Evolutionary conservation across 1,140 invertebrate genomes (phyloP).

Genomic region (Tetraneura akinire): DNA sequence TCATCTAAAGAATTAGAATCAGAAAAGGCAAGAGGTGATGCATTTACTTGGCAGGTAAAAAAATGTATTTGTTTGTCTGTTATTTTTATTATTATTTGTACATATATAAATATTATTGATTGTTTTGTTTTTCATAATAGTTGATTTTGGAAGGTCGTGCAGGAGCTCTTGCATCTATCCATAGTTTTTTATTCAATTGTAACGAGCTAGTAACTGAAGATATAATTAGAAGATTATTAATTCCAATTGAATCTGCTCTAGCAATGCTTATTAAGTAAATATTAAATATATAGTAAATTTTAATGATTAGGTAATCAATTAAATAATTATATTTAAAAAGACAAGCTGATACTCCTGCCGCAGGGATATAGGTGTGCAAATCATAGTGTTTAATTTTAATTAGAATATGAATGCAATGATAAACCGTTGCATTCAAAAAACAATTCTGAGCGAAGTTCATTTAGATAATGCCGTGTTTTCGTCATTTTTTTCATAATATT

Average conservation of each 20-base stretch:
- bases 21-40: slow-evolving; percentile 95
- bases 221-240: slow-evolving; percentile 80
- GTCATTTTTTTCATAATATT: too few relatives aligned
- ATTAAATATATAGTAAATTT: too few relatives aligned
- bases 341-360: too few relatives aligned
- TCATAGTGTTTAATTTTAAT: too few relatives aligned
- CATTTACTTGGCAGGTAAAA: slow-evolving; percentile 92
- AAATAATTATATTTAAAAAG: too few relatives aligned
- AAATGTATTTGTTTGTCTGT: neutral
- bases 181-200: slow-evolving; percentile 89
- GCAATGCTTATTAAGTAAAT: slow-evolving; percentile 88
- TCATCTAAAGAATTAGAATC: slow-evolving; percentile 94
- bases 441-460: too few relatives aligned
- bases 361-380: too few relatives aligned
- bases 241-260: slow-evolving; percentile 91
- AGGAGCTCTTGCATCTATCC: slow-evolving; percentile 92
- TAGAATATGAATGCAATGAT: too few relatives aligned
- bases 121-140: slow-evolving; percentile 52
- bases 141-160: slow-evolving; percentile 94
- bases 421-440: too few relatives aligned
- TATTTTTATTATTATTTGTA: too few relatives aligned
- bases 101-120: neutral
- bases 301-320: too few relatives aligned
- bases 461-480: too few relatives aligned
- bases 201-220: slow-evolving; percentile 89